Conservation (phyloP, 1,140 invertebrate genomes). For the Aphidius ervi region DNA sequence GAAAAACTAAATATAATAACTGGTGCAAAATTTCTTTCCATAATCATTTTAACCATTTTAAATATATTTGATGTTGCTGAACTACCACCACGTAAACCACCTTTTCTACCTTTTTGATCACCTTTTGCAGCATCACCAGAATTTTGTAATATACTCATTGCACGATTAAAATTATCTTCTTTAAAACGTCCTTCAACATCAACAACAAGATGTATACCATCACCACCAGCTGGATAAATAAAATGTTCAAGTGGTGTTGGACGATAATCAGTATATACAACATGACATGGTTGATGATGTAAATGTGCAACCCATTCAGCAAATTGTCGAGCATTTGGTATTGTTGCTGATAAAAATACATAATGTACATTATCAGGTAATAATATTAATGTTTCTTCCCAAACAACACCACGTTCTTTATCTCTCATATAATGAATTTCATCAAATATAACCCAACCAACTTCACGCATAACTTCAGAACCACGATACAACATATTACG, state of each 20-base stretch:
- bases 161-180: conserved; percentile 96
- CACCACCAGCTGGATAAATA: conserved; percentile 91
- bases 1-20: conserved; percentile 99
- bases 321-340: conserved; percentile 97
- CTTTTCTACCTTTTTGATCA: conserved; percentile 68
- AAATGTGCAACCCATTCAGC: conserved; percentile 97
- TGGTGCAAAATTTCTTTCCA: conserved; percentile 95
- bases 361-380: conserved; percentile 97
- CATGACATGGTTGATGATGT: conserved; percentile 96
- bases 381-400: conserved; percentile 99
- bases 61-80: conserved; percentile 82
- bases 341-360: conserved; percentile 98
- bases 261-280: conserved; percentile 97
- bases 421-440: conserved; percentile 99
- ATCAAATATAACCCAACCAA: conserved; percentile 99
- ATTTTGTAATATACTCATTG: conserved; percentile 83
- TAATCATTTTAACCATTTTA: conserved; percentile 98
- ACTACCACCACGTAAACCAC: conserved; percentile 61
- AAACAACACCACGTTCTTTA: conserved; percentile 97
- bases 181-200: conserved; percentile 75
- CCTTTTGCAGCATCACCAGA: conserved; percentile 70
- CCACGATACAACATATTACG: conserved; percentile 98
- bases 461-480: conserved; percentile 96
- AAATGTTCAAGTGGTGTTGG: conserved; percentile 98
- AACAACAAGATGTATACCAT: conserved; percentile 86